These are phyloP conservation scores for Cebidichthys violaceus DNA, from an alignment of 2,113 vertebrate species.

Conservation along the genomic window DNA sequence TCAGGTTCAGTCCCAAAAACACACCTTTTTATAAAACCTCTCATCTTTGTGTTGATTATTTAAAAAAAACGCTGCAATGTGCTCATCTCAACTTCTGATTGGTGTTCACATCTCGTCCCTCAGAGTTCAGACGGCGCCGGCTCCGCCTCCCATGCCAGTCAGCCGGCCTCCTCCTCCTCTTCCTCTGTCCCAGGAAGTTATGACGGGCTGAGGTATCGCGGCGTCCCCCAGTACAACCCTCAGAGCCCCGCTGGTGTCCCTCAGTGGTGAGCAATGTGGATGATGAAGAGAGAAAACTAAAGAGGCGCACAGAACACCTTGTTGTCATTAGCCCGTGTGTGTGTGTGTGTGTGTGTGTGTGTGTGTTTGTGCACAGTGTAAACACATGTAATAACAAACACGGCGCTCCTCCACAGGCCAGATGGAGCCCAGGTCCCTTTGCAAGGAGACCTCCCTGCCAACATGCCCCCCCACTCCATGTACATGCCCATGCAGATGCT, in stretches of 20 bases:
- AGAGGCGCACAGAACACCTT: too few relatives aligned
- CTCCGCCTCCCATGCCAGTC: slow-evolving; percentile 61
- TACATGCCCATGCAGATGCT: slow-evolving; percentile 93
- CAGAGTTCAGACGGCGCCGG: slow-evolving; percentile 69
- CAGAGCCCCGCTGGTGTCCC: slow-evolving; percentile 61
- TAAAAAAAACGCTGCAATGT: neutral
- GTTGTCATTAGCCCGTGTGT: neutral
- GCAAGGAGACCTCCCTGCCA: slow-evolving; percentile 82
- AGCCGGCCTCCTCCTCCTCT: slow-evolving; percentile 8
- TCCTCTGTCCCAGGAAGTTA: slow-evolving; percentile 47
- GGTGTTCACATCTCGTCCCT: neutral
- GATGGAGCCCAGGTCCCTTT: slow-evolving; percentile 86
- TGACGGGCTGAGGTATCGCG: slow-evolving; percentile 77
- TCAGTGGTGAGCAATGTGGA: slow-evolving; percentile 72
- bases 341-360: neutral
- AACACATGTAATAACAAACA: neutral
- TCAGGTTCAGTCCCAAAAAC: neutral
- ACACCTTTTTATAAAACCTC: neutral
- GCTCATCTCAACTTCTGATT: neutral
- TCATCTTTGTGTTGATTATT: neutral
- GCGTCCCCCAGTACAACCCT: slow-evolving; percentile 56
- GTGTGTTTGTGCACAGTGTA: neutral
- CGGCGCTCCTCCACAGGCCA: slow-evolving; percentile 59
- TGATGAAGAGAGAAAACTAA: neutral
- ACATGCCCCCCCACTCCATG: slow-evolving; percentile 86